A percentile compares a stretch with the other conserved stretches of the same genome.
These are phyloP conservation scores for Pemphigus obesinymphae DNA, from an alignment of 1,140 invertebrate genomes.

Conservation along the genomic window DNA sequence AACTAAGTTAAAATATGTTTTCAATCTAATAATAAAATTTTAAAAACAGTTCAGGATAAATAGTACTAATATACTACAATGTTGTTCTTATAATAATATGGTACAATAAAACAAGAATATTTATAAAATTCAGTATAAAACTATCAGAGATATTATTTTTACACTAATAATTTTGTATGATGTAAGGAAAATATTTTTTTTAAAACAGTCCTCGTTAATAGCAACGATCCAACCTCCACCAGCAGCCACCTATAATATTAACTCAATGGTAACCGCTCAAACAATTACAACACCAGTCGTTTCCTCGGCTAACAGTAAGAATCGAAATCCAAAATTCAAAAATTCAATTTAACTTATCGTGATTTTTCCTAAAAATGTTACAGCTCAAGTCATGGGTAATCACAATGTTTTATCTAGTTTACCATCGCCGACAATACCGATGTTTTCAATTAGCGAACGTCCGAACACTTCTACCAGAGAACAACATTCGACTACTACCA, in stretches of 20 bases:
- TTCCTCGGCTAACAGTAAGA: conserved; percentile 1
- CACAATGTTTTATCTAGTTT: conserved; percentile 4
- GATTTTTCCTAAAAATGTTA: not conserved
- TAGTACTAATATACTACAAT: too few species aligned
- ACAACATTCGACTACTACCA: not conserved
- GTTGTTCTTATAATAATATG: too few species aligned
- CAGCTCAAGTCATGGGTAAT: not conserved
- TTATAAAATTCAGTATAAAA: too few species aligned
- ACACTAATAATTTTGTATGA: too few species aligned
- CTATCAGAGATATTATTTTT: too few species aligned
- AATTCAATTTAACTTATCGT: too few species aligned
- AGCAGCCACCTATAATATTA: not conserved
- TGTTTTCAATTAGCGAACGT: not conserved
- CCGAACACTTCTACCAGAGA: not conserved
- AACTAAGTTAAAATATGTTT: too few species aligned
- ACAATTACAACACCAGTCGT: conserved; percentile 8
- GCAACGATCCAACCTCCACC: not conserved
- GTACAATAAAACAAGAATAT: too few species aligned
- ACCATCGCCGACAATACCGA: not conserved
- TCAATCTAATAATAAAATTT: too few species aligned
- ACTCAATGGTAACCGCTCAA: conserved; percentile 21
- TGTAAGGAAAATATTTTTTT: not conserved
- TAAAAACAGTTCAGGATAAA: too few species aligned
- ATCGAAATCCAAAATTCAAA: not conserved
- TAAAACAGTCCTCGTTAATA: not conserved